Conservation (phyloP, 2,797 vertebrate species). For the Scleropages formosus region DNA sequence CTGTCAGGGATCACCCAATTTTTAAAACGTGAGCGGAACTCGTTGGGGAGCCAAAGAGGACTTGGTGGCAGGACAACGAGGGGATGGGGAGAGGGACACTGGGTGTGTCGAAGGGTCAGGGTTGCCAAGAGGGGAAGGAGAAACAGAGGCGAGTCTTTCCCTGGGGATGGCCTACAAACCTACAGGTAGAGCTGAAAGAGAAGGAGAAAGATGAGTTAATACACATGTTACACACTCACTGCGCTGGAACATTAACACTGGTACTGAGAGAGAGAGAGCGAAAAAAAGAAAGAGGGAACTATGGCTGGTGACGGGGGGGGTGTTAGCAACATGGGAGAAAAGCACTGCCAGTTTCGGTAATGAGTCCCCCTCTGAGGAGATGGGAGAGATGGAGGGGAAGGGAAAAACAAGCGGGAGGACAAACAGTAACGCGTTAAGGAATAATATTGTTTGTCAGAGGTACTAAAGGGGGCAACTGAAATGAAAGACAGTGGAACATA, state of each 20-base stretch:
- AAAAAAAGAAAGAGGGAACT: too few species aligned
- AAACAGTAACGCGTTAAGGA: slow-evolving; percentile 1
- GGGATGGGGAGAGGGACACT: neutral
- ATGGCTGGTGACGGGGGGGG: neutral
- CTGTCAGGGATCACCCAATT: slow-evolving; percentile 12
- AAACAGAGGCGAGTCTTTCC: slow-evolving; percentile 8
- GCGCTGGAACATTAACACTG: neutral
- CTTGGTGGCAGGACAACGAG: neutral
- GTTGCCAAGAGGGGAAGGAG: slow-evolving; percentile 15
- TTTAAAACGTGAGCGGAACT: slow-evolving; percentile 6
- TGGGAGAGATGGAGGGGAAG: neutral
- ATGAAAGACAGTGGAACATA: neutral
- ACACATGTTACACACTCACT: slow-evolving; percentile 7
- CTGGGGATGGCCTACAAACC: neutral
- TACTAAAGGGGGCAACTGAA: neutral
- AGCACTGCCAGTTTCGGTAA: slow-evolving; percentile 1
- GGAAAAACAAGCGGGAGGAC: slow-evolving; percentile 1
- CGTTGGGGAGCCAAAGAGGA: neutral
- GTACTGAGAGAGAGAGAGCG: too few species aligned
- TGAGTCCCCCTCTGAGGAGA: neutral
- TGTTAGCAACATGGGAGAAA: neutral
- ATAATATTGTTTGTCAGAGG: neutral
- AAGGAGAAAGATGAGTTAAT: slow-evolving; percentile 15
- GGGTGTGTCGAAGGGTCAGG: slow-evolving; percentile 14
- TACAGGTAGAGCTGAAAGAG: slow-evolving; percentile 21